A percentile compares a stretch with the other conserved stretches of the same genome.
Evolutionary conservation across 2,797 vertebrate genomes (phyloP).

Genomic region (Coreius guichenoti): DNA sequence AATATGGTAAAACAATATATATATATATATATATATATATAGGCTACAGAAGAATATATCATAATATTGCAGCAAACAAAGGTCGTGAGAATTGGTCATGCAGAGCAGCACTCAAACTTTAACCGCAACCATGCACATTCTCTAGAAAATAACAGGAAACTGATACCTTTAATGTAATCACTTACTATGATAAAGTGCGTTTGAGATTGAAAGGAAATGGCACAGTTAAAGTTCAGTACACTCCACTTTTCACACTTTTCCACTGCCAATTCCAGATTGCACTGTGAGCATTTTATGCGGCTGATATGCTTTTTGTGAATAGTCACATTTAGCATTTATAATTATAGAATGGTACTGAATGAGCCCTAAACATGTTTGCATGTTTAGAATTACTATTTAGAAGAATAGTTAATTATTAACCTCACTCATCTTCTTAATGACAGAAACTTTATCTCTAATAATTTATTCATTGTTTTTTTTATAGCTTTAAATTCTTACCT

Average conservation of each 20-base stretch:
- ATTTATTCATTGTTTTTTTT: background rate
- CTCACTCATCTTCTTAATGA: background rate
- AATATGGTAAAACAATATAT: constrained; percentile 1
- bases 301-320: background rate
- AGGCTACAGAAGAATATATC: background rate
- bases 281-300: background rate
- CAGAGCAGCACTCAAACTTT: background rate
- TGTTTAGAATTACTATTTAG: background rate
- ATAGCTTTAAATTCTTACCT: constrained; percentile 31
- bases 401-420: constrained; percentile 2
- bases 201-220: constrained; percentile 10
- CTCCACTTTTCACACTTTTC: background rate
- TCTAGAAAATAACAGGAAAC: constrained; percentile 38
- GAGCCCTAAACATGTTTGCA: background rate
- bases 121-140: background rate
- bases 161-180: constrained; percentile 24
- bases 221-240: background rate
- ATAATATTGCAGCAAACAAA: background rate
- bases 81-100: background rate
- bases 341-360: background rate
- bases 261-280: background rate
- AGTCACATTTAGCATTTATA: background rate
- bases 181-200: background rate
- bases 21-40: too few species aligned
- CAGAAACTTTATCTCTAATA: background rate